A percentile compares a stretch with the other conserved stretches of the same genome.
Conservation (phyloP, 2,797 vertebrate species). For the Falco concolor region DNA sequence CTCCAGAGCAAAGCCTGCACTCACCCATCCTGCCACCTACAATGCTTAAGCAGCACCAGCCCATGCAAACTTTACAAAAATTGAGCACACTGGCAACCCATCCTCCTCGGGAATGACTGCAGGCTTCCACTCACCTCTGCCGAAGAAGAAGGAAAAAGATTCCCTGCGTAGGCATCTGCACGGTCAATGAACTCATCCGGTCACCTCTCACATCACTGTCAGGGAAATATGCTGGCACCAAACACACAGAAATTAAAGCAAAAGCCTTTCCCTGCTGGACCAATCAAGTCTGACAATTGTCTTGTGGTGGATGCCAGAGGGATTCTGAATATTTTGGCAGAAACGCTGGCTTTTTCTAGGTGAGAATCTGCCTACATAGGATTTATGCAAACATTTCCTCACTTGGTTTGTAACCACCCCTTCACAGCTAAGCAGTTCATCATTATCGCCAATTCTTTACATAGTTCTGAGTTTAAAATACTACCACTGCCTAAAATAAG, state of each 20-base stretch:
- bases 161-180: not conserved
- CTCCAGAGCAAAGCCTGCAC: not conserved
- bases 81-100: not conserved
- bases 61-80: not conserved
- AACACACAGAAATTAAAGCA: not conserved
- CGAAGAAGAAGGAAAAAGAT: not conserved
- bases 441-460: not conserved
- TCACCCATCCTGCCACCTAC: not conserved
- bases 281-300: slow-evolving; percentile 33
- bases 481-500: slow-evolving; percentile 37
- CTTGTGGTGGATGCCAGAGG: slow-evolving; percentile 18
- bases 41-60: not conserved
- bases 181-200: not conserved
- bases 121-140: slow-evolving; percentile 46
- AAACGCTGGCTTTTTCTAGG: slow-evolving; percentile 16
- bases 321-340: slow-evolving; percentile 56
- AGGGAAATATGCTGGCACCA: not conserved
- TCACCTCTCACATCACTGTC: not conserved
- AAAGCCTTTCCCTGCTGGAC: not conserved
- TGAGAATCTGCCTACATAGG: slow-evolving; percentile 58
- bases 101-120: not conserved
- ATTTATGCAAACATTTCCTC: slow-evolving; percentile 60
- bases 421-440: not conserved
- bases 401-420: slow-evolving; percentile 47
- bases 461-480: slow-evolving; percentile 55